Evolutionary conservation across 2,888 invertebrate species (phyloP).

Genomic region (Andrena haemorrhoa): DNA sequence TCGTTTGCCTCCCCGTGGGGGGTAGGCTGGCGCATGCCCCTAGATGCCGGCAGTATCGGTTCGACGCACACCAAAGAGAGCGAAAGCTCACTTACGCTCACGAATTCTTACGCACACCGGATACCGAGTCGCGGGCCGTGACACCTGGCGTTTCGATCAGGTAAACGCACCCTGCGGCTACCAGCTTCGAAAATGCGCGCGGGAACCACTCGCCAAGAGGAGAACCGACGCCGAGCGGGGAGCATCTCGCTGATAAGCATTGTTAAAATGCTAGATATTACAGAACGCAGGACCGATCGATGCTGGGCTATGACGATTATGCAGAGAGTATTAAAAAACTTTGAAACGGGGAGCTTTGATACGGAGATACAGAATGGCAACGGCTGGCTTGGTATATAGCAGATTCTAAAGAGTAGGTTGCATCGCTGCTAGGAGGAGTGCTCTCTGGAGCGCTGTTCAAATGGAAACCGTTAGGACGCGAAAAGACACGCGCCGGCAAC

Average conservation of each 20-base stretch:
- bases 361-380: too few relatives aligned
- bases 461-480: constrained; percentile 15
- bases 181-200: constrained; percentile 66
- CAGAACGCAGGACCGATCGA: too few relatives aligned
- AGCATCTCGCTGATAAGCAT: too few relatives aligned
- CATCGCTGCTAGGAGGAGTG: too few relatives aligned
- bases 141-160: constrained; percentile 61
- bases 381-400: too few relatives aligned
- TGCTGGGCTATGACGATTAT: too few relatives aligned
- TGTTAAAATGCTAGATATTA: too few relatives aligned
- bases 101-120: constrained; percentile 50
- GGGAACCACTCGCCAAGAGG: background rate
- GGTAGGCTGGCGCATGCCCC: constrained; percentile 63
- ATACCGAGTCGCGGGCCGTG: constrained; percentile 39
- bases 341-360: too few relatives aligned
- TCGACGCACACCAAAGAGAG: constrained; percentile 62
- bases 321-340: too few relatives aligned
- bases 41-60: constrained; percentile 66
- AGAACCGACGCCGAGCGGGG: background rate
- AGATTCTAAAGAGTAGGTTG: too few relatives aligned
- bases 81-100: constrained; percentile 61
- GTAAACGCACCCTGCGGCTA: constrained; percentile 36
- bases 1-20: constrained; percentile 41
- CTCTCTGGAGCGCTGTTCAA: background rate
- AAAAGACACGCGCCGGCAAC: constrained; percentile 6